phyloP scores from a whole-genome alignment of 2,888 invertebrate species.

The Cerastis leucographa region DNA sequence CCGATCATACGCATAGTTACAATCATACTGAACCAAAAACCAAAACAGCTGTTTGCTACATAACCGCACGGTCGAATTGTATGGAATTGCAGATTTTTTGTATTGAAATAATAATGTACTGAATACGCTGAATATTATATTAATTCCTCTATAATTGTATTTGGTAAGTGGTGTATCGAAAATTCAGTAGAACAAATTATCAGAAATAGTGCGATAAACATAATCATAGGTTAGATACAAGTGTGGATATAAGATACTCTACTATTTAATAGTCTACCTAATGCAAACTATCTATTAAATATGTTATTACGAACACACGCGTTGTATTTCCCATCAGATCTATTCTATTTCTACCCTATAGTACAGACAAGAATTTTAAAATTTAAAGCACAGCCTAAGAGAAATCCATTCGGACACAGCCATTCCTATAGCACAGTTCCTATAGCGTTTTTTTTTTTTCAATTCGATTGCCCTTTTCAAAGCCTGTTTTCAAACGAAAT shows the following conservation, averaged over 20 bases:
- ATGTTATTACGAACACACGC: background rate
- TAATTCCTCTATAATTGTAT: conserved; percentile 15
- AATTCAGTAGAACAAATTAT: conserved; percentile 20
- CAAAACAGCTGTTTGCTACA: too few relatives aligned
- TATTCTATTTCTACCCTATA: background rate
- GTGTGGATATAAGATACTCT: conserved; percentile 1
- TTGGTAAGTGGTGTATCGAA: conserved; percentile 17
- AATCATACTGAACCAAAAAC: too few relatives aligned
- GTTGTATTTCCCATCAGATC: background rate
- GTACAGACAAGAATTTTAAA: background rate
- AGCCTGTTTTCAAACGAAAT: conserved; percentile 19
- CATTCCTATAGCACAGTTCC: too few relatives aligned
- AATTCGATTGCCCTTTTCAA: conserved; percentile 16
- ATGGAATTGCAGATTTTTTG: too few relatives aligned
- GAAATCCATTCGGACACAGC: too few relatives aligned
- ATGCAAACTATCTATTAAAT: background rate
- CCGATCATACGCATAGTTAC: background rate
- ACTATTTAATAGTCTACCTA: conserved; percentile 9
- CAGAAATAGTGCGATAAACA: conserved; percentile 15
- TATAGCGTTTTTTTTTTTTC: too few relatives aligned
- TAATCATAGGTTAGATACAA: conserved; percentile 34
- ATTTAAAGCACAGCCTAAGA: background rate
- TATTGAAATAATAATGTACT: too few relatives aligned
- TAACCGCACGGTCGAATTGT: too few relatives aligned
- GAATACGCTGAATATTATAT: too few relatives aligned